Percentiles rank a stretch among this genome's conserved stretches.
Conservation (phyloP, 2,888 invertebrate species). For the Pollenia amentaria region DNA sequence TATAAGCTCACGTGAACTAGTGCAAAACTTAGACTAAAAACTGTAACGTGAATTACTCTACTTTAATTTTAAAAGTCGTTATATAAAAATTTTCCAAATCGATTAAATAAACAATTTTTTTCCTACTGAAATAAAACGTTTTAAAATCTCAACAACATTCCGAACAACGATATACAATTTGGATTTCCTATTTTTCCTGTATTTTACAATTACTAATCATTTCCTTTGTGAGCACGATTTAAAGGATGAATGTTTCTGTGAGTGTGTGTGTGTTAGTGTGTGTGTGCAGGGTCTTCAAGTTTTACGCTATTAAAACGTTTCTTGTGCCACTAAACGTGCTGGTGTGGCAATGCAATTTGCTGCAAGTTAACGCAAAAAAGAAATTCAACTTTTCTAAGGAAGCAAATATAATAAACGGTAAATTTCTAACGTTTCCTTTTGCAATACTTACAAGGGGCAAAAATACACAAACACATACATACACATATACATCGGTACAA, state of each 20-base stretch:
- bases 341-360: constrained; percentile 71
- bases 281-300: constrained; percentile 5
- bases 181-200: constrained; percentile 58
- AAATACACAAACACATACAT: not conserved
- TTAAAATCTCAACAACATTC: constrained; percentile 46
- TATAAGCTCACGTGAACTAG: no score
- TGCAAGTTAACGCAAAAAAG: constrained; percentile 45
- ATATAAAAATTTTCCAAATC: not conserved
- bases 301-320: constrained; percentile 46
- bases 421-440: constrained; percentile 57
- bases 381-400: constrained; percentile 40
- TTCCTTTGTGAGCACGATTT: constrained; percentile 58
- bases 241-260: constrained; percentile 2
- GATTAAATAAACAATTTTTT: not conserved
- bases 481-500: not conserved
- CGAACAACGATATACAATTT: constrained; percentile 46
- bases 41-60: no score
- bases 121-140: constrained; percentile 1
- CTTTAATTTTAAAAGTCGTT: constrained; percentile 7
- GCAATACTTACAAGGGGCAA: not conserved
- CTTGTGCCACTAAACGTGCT: constrained; percentile 62
- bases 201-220: constrained; percentile 68
- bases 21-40: no score
- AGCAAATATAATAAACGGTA: constrained; percentile 62
- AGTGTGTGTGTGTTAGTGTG: not conserved